Conservation (phyloP, 2,797 vertebrate genomes). For the Rhinichthys osculus region DNA sequence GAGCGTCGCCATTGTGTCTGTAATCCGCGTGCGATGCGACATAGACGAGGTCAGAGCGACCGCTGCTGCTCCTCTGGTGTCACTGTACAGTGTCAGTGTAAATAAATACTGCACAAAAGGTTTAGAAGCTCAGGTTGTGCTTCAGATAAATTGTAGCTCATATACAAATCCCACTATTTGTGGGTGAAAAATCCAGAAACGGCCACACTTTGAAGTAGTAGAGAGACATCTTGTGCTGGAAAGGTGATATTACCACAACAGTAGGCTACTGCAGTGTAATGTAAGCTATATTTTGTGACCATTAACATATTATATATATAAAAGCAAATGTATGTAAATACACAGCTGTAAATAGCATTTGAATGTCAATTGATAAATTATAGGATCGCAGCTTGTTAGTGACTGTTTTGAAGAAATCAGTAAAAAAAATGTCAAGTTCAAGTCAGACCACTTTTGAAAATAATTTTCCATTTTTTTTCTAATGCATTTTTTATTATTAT, state of each 20-base stretch:
- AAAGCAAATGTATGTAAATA: neutral
- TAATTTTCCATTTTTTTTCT: neutral
- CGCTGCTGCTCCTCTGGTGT: neutral
- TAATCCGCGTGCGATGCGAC: neutral
- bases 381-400: neutral
- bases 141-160: neutral
- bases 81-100: neutral
- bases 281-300: neutral
- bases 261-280: neutral
- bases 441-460: neutral
- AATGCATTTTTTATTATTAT: neutral
- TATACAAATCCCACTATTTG: neutral
- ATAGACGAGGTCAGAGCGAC: conserved; percentile 4
- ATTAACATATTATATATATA: neutral
- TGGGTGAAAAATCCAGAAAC: neutral
- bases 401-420: neutral
- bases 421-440: neutral
- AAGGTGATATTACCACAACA: conserved; percentile 17
- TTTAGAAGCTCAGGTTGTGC: neutral
- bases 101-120: neutral
- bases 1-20: conserved; percentile 70
- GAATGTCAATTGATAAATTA: neutral
- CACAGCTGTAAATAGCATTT: neutral
- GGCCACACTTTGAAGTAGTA: neutral
- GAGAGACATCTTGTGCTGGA: conserved; percentile 57